These are phyloP conservation scores for Agrilus cyanescens DNA, from an alignment of 2,888 invertebrate species.

Conservation along the genomic window DNA sequence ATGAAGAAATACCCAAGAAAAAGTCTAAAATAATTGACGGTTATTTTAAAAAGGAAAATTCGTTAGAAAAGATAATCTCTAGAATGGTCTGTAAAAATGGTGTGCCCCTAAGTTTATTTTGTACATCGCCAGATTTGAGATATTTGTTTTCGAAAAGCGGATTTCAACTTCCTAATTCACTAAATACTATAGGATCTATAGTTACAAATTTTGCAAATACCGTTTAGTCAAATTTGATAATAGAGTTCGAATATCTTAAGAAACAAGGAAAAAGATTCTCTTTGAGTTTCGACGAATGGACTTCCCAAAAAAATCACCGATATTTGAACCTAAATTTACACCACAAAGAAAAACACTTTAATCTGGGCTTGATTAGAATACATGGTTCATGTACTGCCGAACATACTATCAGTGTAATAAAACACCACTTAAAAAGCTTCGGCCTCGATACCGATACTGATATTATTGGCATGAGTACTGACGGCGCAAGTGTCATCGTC, in stretches of 20 bases:
- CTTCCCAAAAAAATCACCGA: conserved; percentile 8
- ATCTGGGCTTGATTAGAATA: conserved; percentile 15
- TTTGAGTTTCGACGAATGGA: conserved; percentile 12
- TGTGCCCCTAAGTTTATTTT: not conserved
- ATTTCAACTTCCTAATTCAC: conserved; percentile 9
- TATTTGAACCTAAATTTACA: conserved; percentile 16
- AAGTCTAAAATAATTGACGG: conserved; percentile 11
- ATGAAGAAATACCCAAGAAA: conserved; percentile 2
- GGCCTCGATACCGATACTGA: conserved; percentile 12
- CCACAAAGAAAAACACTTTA: conserved; percentile 10
- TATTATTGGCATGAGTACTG: conserved; percentile 14
- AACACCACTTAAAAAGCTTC: conserved; percentile 12
- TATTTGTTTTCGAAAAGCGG: conserved; percentile 13
- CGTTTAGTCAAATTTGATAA: conserved; percentile 12
- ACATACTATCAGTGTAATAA: conserved; percentile 10
- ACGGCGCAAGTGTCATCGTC: conserved; percentile 13
- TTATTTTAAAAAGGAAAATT: conserved; percentile 12
- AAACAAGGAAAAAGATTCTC: conserved; percentile 4
- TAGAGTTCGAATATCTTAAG: conserved; percentile 5
- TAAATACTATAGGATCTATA: conserved; percentile 13
- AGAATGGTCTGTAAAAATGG: conserved; percentile 13
- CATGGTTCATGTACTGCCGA: conserved; percentile 12
- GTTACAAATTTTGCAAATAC: conserved; percentile 11
- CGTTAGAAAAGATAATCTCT: conserved; percentile 14
- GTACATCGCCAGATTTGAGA: conserved; percentile 13